Evolutionary conservation across 1,140 invertebrate species (phyloP), one percentile per base, ranked within the genome.

Genomic region (Vanessa atalanta): DNA sequence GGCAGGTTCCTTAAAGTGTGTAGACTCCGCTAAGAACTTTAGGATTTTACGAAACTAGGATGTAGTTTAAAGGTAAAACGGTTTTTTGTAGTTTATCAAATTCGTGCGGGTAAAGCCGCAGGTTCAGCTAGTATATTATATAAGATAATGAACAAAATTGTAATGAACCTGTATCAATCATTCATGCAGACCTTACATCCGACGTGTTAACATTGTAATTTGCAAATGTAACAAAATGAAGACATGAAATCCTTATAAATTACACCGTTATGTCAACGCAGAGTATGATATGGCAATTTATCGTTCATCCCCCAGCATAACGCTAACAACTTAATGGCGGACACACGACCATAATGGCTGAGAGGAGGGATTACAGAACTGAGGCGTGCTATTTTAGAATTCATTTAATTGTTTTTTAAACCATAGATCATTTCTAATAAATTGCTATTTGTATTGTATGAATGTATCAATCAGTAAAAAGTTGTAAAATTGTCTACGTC

Each of bases 311-410:
- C 76, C 68, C 65, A 65, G 48, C 47, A 70, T 74, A 20, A 67
- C 55, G 70, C 79, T 82, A 88, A 87, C 83, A 72, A 83, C 79
- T 84, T 86, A 88, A 88, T 85, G 84, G 80, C 73, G 75, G 83
- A 83, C 88, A 87, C 85, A 85, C 84, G 83, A 80, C 78, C 66
- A 37, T 78, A 78, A 78, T 75, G 53, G 43, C 16, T 71, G 61
- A 12, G 61, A 31, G 61, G 61, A 51, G 61, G 50, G 61, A 47
- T 61, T 71, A 71, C 50, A 55, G 50, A 26, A 14, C 13, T 26
- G 13, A n/a, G 55, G 9, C 20, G 8, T 51, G 37, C 37, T 11
- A 43, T 43, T 43, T 43, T 43, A 43, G 37, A 9, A 43, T 43
- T 43, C 37, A 43, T 43, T 43, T 43, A 43, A 43, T 43, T 43